Base-by-base conservation (phyloP, 2,797 vertebrate genomes). In the Microcaecilia unicolor region DNA sequence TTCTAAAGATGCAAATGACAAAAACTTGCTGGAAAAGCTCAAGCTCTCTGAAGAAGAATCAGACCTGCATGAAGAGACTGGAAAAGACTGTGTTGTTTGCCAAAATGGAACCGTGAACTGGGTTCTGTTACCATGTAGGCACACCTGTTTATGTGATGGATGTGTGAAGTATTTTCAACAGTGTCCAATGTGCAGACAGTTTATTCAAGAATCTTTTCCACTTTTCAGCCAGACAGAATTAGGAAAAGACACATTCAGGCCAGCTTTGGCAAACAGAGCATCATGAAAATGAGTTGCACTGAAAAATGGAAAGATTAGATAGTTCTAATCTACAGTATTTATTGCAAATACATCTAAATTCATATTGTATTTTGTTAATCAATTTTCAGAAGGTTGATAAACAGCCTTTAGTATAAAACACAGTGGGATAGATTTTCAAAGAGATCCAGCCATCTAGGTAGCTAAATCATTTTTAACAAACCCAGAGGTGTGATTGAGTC, bases 151-250 rank as follows among this genome's bases (percentile, higher is more conserved):
- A 33, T 98, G 95, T 0, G 77, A 97, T n/a, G 67, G 70, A 44
- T 99, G 95, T 3, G 53, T 89, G 20, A 61, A 52, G 2, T 84
- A 74, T 25, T 90, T 98, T 40, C 88, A 90, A 49, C 91, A 91
- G 66, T 99, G 95, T 41, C 95, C 95, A 0, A 93, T 99, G 72
- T 99, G 94, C 64, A 76, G 94, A 26, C 87, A 89, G n/a, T 90
- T 91, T 9, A 80, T 99, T 9, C 61, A 78, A 2, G 93, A 97
- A 48, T 91, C 90, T 10, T 99, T 99, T 15, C 61, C 82, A 2
- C 74, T 98, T 14, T 64, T 62, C 48, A 68, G 40, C 17, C n/a
- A n/a, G n/a, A n/a, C 55, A 28, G 9, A n/a, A n/a, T n/a, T n/a
- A n/a, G n/a, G n/a, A n/a, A n/a, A n/a, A n/a, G n/a, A n/a, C n/a